Percentiles rank a stretch among this genome's conserved stretches.
Conservation (phyloP, 1,140 invertebrate species). For the Gryon sp. region DNA sequence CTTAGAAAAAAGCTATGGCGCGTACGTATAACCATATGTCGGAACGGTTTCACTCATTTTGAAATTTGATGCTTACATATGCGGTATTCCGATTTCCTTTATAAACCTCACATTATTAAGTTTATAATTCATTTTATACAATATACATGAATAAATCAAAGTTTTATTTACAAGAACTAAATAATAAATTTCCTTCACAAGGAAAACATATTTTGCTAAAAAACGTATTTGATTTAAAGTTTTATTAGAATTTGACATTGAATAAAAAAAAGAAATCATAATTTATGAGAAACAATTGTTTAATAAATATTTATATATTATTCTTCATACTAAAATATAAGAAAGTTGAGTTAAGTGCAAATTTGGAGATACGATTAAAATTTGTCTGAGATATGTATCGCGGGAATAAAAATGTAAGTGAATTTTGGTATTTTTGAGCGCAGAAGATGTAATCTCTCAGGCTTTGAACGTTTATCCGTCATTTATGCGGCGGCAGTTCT, state of each 20-base stretch:
- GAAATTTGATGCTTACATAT: constrained; percentile 20
- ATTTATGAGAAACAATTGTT: no score
- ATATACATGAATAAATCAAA: no score
- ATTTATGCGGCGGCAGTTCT: constrained; percentile 51
- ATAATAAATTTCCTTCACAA: no score
- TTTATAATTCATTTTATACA: no score
- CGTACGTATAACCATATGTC: constrained; percentile 63
- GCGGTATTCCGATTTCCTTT: background rate
- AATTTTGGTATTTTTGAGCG: constrained; percentile 37
- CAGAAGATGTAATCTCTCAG: constrained; percentile 32
- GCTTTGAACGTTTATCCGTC: constrained; percentile 50
- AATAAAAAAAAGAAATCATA: no score
- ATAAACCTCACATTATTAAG: background rate
- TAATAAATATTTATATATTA: no score
- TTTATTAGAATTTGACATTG: no score
- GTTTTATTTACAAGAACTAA: no score
- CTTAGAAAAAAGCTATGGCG: constrained; percentile 20
- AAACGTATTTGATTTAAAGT: no score
- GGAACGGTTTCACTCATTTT: constrained; percentile 53
- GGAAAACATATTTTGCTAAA: no score
- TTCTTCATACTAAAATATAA: no score
- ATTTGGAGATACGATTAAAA: constrained; percentile 11
- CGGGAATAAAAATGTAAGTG: constrained; percentile 25
- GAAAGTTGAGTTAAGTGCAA: background rate
- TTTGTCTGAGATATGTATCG: constrained; percentile 19